Percentiles rank a stretch among this genome's conserved stretches.
Evolutionary conservation across 2,797 vertebrate species (phyloP).

Genomic region (Dallia pectoralis): DNA sequence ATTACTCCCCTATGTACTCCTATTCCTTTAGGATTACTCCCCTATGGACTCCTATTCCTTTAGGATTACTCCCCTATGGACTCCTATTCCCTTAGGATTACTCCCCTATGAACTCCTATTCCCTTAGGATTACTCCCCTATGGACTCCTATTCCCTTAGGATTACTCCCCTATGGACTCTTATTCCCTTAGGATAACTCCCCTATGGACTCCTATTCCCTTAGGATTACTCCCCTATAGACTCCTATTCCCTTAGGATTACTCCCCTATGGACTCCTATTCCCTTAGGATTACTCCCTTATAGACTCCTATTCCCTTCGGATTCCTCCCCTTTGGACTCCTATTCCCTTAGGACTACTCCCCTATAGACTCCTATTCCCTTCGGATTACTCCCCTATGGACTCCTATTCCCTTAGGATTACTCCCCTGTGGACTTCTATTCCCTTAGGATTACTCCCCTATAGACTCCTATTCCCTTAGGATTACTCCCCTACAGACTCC

Average conservation of each 20-base stretch:
- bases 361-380: no score
- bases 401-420: constrained; percentile 48
- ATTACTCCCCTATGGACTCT: constrained; percentile 58
- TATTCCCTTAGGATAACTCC: constrained; percentile 43
- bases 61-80: constrained; percentile 34
- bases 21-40: constrained; percentile 51
- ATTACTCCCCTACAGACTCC: constrained; percentile 58
- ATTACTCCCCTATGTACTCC: constrained; percentile 17
- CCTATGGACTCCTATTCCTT: no score
- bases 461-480: constrained; percentile 25
- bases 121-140: constrained; percentile 36
- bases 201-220: neutral
- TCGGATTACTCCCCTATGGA: constrained; percentile 34
- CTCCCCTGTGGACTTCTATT: constrained; percentile 50
- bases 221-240: constrained; percentile 58
- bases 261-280: neutral
- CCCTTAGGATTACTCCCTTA: constrained; percentile 55
- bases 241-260: constrained; percentile 49
- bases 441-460: constrained; percentile 36
- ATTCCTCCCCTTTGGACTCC: constrained; percentile 16
- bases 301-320: no score
- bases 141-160: constrained; percentile 27
- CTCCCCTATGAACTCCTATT: constrained; percentile 49
- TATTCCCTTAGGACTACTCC: constrained; percentile 50
- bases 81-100: constrained; percentile 48